phyloP scores from a whole-genome alignment of 2,797 vertebrate species.

The Numenius phaeopus region DNA sequence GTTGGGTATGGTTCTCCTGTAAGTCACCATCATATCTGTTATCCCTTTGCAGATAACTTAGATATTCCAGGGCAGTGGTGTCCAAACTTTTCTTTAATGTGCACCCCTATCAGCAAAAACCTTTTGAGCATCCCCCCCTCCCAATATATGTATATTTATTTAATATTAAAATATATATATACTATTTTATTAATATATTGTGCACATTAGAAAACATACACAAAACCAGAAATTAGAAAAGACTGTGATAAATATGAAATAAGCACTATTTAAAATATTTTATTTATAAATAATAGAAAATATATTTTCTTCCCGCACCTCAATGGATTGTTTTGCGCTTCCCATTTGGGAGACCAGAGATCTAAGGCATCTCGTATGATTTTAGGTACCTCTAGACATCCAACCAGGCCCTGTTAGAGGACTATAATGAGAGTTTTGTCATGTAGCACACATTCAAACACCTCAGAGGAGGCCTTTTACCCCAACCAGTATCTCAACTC shows the following conservation, averaged over 20 bases:
- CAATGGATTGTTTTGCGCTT: background rate
- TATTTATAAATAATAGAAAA: background rate
- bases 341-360: background rate
- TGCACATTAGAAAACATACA: background rate
- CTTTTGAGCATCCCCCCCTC: fast-evolving
- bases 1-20: background rate
- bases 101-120: background rate
- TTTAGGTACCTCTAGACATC: background rate
- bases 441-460: background rate
- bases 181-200: background rate
- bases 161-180: background rate
- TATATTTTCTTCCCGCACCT: background rate
- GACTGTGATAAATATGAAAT: background rate
- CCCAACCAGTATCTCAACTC: background rate
- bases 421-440: background rate
- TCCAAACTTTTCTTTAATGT: background rate
- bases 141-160: background rate
- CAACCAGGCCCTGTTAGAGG: background rate
- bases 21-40: background rate
- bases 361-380: background rate
- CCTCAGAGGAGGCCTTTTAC: background rate
- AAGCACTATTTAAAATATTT: background rate
- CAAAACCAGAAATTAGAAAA: background rate
- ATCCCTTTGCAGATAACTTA: background rate
- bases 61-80: background rate